Percentiles rank a stretch among this genome's conserved stretches.
These are phyloP conservation scores for Drosophila malerkotliana DNA, from an alignment of 1,140 invertebrate species.

Conservation along the genomic window DNA sequence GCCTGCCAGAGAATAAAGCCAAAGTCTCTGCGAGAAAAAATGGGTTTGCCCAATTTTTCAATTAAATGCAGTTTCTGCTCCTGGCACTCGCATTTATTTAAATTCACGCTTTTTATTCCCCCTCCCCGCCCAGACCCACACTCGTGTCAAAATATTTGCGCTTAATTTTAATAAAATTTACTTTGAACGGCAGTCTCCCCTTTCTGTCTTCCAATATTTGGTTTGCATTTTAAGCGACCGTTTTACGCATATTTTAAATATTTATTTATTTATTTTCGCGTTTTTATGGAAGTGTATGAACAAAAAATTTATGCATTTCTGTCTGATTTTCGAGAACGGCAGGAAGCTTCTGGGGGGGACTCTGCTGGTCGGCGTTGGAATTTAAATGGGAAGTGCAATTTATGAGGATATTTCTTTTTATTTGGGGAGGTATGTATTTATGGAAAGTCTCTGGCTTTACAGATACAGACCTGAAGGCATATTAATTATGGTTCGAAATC, in stretches of 20 bases:
- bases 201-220: conserved; percentile 53
- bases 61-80: conserved; percentile 59
- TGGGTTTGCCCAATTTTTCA: conserved; percentile 61
- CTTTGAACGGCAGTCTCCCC: conserved; percentile 38
- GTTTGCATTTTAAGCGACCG: conserved; percentile 59
- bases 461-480: background rate
- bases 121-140: background rate
- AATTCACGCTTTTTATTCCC: conserved; percentile 32
- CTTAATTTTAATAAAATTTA: conserved; percentile 81
- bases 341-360: conserved; percentile 29
- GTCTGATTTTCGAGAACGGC: conserved; percentile 19
- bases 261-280: conserved; percentile 53
- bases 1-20: too few relatives aligned
- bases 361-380: conserved; percentile 15
- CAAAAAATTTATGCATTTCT: conserved; percentile 34
- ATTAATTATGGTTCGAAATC: conserved; percentile 2
- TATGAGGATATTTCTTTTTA: conserved; percentile 27
- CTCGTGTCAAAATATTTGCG: conserved; percentile 76
- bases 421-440: conserved; percentile 1
- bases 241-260: conserved; percentile 72
- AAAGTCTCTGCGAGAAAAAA: background rate
- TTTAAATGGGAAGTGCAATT: conserved; percentile 39
- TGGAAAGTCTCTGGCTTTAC: conserved; percentile 1
- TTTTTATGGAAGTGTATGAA: conserved; percentile 25
- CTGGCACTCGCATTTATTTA: conserved; percentile 20